These are phyloP conservation scores for Ernsta delagoae DNA, from an alignment of 2,888 invertebrate species.

Conservation along the genomic window DNA sequence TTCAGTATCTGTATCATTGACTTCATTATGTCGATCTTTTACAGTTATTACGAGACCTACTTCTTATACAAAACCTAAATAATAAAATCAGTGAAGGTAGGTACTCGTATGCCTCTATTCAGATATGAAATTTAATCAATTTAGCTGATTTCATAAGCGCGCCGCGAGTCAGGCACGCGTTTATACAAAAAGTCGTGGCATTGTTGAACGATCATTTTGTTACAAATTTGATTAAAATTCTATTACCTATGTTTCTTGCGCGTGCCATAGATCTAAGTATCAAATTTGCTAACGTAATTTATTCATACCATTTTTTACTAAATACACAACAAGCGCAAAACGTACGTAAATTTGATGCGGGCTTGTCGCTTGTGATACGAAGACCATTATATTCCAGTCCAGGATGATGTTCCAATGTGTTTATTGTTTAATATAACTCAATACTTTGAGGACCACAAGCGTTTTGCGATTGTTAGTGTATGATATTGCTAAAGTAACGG, in stretches of 20 bases:
- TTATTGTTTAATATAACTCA: background rate
- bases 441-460: background rate
- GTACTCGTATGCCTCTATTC: conserved; percentile 51
- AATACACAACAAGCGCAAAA: background rate
- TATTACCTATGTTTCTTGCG: conserved; percentile 59
- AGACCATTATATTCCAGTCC: too few relatives aligned
- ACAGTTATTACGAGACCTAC: conserved; percentile 12
- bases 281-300: conserved; percentile 29
- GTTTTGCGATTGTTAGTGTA: background rate
- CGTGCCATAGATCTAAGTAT: conserved; percentile 45
- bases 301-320: conserved; percentile 26
- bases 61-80: conserved; percentile 39
- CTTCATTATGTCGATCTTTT: background rate
- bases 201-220: conserved; percentile 68
- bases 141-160: conserved; percentile 65
- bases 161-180: conserved; percentile 63
- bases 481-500: too few relatives aligned
- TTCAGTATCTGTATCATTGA: background rate
- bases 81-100: conserved; percentile 44
- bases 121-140: conserved; percentile 74
- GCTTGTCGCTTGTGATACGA: background rate
- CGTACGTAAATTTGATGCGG: background rate
- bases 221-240: conserved; percentile 77
- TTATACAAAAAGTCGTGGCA: conserved; percentile 59
- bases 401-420: too few relatives aligned